Evolutionary conservation across 1,140 invertebrate genomes (phyloP).

Genomic region (Helicoverpa zea): DNA sequence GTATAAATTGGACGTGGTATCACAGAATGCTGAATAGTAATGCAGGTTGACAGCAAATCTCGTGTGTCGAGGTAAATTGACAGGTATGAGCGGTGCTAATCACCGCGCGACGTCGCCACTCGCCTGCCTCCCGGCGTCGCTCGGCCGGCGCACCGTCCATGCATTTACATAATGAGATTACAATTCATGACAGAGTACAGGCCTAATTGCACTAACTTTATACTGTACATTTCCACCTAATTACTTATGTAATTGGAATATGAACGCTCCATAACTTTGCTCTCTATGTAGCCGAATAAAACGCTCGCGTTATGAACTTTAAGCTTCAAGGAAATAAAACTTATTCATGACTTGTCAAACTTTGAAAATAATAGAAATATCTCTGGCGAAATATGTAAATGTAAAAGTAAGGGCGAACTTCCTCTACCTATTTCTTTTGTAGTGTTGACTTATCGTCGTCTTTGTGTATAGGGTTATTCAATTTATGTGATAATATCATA

Average conservation of each 20-base stretch:
- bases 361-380: constrained; percentile 15
- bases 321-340: constrained; percentile 18
- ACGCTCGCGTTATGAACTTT: background rate
- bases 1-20: constrained; percentile 28
- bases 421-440: background rate
- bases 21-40: constrained; percentile 20
- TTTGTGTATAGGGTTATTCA: no score
- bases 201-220: constrained; percentile 47
- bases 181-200: constrained; percentile 58
- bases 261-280: constrained; percentile 23
- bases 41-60: constrained; percentile 31
- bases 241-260: constrained; percentile 29
- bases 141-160: background rate
- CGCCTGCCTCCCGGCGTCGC: constrained; percentile 7
- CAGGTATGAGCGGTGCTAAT: constrained; percentile 56
- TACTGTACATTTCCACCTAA: constrained; percentile 14
- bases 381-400: constrained; percentile 10
- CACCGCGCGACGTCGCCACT: constrained; percentile 45
- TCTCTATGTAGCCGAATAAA: background rate
- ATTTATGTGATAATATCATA: no score
- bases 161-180: constrained; percentile 64
- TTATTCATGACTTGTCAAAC: constrained; percentile 23
- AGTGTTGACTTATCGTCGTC: no score
- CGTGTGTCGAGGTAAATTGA: constrained; percentile 48
- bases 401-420: constrained; percentile 2